Evolutionary conservation across 2,888 invertebrate genomes (phyloP).

Genomic region (Iphiclides podalirius): DNA sequence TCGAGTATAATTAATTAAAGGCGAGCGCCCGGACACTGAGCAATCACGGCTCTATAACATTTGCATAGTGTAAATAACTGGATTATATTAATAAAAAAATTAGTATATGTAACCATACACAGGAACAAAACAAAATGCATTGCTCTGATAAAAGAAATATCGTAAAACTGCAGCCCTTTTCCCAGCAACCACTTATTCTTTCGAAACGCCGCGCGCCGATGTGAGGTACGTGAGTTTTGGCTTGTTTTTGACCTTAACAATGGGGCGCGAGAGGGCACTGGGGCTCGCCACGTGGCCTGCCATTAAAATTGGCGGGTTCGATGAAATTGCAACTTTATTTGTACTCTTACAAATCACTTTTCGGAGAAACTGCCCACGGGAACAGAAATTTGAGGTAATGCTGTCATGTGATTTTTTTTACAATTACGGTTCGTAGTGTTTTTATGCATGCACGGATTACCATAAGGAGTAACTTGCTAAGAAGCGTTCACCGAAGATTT

Average conservation of each 20-base stretch:
- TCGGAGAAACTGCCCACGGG: no score
- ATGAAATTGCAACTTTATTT: slow-evolving; percentile 8
- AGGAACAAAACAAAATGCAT: slow-evolving; percentile 43
- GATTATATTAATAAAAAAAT: no score
- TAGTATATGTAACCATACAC: slow-evolving; percentile 24
- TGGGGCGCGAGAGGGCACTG: slow-evolving; percentile 44
- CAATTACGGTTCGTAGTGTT: slow-evolving; percentile 2
- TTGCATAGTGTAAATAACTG: no score
- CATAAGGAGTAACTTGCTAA: no score
- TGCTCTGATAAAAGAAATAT: slow-evolving; percentile 47
- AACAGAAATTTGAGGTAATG: slow-evolving; percentile 14
- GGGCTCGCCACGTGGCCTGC: slow-evolving; percentile 59
- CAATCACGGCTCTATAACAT: no score
- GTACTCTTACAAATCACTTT: neutral
- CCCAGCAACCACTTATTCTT: slow-evolving; percentile 51
- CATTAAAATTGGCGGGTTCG: slow-evolving; percentile 17
- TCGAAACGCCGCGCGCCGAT: slow-evolving; percentile 59
- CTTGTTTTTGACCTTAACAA: slow-evolving; percentile 69
- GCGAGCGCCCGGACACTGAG: no score
- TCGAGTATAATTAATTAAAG: no score
- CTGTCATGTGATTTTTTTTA: slow-evolving; percentile 7
- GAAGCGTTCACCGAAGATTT: no score
- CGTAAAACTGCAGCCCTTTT: slow-evolving; percentile 41
- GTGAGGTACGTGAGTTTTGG: slow-evolving; percentile 60
- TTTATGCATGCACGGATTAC: neutral